Evolutionary conservation across 2,113 vertebrate species (phyloP), one percentile per base, ranked within the genome.

Genomic region (Oryzias curvinotus): DNA sequence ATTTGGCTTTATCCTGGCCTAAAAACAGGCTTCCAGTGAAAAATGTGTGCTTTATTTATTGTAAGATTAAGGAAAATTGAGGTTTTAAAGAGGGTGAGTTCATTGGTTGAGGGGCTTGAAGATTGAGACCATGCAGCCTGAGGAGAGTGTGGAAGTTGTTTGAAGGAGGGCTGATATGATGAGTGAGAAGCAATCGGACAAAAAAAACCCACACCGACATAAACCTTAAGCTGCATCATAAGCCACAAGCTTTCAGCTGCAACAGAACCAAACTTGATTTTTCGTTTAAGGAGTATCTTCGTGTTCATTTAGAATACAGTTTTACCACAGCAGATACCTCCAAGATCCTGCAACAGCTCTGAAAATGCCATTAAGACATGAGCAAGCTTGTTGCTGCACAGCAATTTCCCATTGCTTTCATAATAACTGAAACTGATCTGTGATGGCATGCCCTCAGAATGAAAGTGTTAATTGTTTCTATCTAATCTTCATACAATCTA

Each of bases 251-350:
- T 36, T 54, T 54, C 17, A 49, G 41, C 44, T 28, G 13, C 21
- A 63, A 44, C 16, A 41, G 18, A 36, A 36, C 36, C 36, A 12
- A 36, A 36, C 36, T 36, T 36, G 36, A 36, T 36, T 36, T 12
- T 10, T 36, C 12, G 26, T 53, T 73, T 16, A 63, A 53, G 70
- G 63, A 52, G 30, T 26, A 15, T 47, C 44, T 54, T 47, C 16
- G 21, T 43, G 44, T 43, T 71, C 14, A 73, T 73, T 73, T 57
- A 49, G 58, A 70, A 72, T 48, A 30, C 58, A 30, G 28, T 30
- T 4, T 61, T 8, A 46, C 17, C 17, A 18, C 18, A 18, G 8
- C 6, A 44, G 18, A 43, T 53, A 49, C 16, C 47, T n/a, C 14
- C 3, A 41, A 25, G 47, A 7, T 53, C 51, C 19, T 45, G 14